Percentiles rank a stretch among this genome's conserved stretches.
Conservation (phyloP, 2,113 vertebrate genomes). For the Alexandromys fortis region DNA sequence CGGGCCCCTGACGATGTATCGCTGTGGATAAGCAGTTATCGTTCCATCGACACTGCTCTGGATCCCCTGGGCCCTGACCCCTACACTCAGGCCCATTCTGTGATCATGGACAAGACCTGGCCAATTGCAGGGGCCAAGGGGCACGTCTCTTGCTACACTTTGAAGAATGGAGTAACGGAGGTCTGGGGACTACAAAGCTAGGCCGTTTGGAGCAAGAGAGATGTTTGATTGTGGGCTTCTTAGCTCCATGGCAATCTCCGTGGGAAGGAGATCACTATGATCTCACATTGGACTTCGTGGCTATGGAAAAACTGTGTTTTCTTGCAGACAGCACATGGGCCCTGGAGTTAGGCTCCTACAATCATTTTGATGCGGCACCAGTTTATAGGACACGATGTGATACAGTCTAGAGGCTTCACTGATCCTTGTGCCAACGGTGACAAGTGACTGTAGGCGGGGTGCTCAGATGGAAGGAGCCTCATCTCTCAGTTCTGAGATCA, state of each 20-base stretch:
- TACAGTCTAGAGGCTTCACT: not conserved
- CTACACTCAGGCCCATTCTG: conserved; percentile 73
- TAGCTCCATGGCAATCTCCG: not conserved
- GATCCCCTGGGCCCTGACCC: conserved; percentile 69
- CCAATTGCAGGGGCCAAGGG: conserved; percentile 51
- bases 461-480: not conserved
- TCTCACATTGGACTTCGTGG: not conserved
- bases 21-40: conserved; percentile 85
- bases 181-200: conserved; percentile 55
- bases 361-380: not conserved
- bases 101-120: conserved; percentile 42
- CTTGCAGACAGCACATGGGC: not conserved
- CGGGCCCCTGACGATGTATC: conserved; percentile 86
- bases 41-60: conserved; percentile 74
- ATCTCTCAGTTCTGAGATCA: not conserved
- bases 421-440: not conserved
- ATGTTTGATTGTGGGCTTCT: not conserved
- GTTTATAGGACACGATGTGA: not conserved
- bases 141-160: conserved; percentile 59
- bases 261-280: not conserved
- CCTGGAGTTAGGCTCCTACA: not conserved
- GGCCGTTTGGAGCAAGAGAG: not conserved
- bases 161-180: conserved; percentile 13
- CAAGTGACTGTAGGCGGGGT: not conserved
- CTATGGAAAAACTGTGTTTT: not conserved